Evolutionary conservation across 2,113 vertebrate genomes (phyloP).

Genomic region (Tautogolabrus adspersus): DNA sequence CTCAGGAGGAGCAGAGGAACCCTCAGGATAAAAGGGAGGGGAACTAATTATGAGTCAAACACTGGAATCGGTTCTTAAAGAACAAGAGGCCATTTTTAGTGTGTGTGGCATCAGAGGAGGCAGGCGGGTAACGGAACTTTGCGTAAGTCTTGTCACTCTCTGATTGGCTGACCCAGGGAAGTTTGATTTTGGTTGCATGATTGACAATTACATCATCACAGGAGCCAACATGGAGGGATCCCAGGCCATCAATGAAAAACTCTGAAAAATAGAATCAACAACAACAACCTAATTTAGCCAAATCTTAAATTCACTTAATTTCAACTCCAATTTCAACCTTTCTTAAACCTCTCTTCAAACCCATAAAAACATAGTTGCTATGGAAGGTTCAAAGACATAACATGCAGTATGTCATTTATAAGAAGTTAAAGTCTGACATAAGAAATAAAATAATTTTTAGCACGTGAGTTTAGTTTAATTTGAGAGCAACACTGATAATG

Average conservation of each 20-base stretch:
- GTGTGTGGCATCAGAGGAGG: constrained; percentile 82
- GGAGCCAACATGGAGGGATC: constrained; percentile 92
- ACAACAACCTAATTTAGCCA: not conserved
- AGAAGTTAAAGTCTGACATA: too few relatives aligned
- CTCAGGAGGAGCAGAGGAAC: constrained; percentile 59
- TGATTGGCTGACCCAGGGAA: constrained; percentile 88
- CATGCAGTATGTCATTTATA: too few relatives aligned
- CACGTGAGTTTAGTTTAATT: not conserved
- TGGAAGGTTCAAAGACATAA: too few relatives aligned
- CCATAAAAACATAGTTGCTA: too few relatives aligned
- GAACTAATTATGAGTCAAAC: constrained; percentile 88
- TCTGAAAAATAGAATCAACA: constrained; percentile 78
- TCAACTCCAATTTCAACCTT: too few relatives aligned
- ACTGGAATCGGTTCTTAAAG: constrained; percentile 94
- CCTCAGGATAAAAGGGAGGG: constrained; percentile 26
- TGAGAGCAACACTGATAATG: not conserved
- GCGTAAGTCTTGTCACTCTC: constrained; percentile 86
- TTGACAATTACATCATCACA: constrained; percentile 91
- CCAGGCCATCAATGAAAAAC: constrained; percentile 94
- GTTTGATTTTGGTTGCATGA: constrained; percentile 91
- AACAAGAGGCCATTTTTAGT: constrained; percentile 88
- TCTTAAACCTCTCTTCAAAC: too few relatives aligned
- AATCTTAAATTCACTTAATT: too few relatives aligned
- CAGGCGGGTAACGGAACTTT: constrained; percentile 89
- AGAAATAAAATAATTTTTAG: not conserved